These are phyloP conservation scores for Oncorhynchus mykiss DNA, from an alignment of 2,113 vertebrate genomes.

Conservation along the genomic window DNA sequence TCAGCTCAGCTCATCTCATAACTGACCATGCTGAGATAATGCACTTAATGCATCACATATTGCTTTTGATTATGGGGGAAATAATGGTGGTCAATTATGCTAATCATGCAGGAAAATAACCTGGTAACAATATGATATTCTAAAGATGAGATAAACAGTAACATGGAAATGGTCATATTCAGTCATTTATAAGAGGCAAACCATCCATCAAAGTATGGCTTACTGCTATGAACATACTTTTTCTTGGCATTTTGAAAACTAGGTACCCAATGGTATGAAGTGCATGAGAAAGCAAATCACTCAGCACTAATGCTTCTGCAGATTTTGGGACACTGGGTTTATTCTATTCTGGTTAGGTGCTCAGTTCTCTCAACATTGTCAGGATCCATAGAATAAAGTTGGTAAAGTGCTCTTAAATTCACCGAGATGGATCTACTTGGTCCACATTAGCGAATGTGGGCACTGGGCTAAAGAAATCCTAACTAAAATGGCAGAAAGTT, in stretches of 20 bases:
- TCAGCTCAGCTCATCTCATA: constrained; percentile 69
- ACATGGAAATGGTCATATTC: not conserved
- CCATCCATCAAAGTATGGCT: not conserved
- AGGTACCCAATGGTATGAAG: not conserved
- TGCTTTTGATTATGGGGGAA: constrained; percentile 57
- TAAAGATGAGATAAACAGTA: not conserved
- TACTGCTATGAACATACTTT: not conserved
- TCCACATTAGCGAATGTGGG: constrained; percentile 11
- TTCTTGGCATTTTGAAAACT: not conserved
- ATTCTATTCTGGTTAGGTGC: not conserved
- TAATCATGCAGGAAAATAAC: constrained; percentile 2
- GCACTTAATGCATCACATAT: constrained; percentile 54
- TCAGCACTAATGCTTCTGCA: not conserved
- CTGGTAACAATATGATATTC: not conserved
- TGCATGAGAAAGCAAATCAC: not conserved
- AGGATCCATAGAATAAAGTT: not conserved
- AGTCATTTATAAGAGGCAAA: not conserved
- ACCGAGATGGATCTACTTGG: not conserved
- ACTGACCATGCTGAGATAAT: constrained; percentile 56
- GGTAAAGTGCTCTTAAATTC: not conserved
- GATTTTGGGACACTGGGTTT: not conserved
- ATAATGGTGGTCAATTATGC: constrained; percentile 43
- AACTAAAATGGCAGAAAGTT: constrained; percentile 24
- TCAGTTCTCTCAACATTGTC: not conserved
- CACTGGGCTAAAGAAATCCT: constrained; percentile 22